A percentile compares a stretch with the other conserved stretches of the same genome.
Evolutionary conservation across 2,797 vertebrate species (phyloP).

Genomic region (Coreius guichenoti): DNA sequence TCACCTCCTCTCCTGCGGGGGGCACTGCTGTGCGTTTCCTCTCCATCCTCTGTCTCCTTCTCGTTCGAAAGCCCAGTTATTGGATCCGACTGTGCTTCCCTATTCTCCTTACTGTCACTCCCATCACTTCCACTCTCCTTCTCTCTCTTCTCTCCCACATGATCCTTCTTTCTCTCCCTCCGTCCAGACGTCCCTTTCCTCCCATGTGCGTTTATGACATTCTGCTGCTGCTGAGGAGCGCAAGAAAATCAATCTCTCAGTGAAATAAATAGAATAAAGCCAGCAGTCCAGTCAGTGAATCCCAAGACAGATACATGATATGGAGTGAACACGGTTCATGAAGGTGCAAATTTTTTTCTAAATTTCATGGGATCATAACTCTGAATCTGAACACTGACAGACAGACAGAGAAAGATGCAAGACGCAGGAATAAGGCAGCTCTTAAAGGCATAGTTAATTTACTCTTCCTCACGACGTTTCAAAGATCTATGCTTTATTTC

Average conservation of each 20-base stretch:
- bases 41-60: constrained; percentile 67
- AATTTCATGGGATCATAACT: background rate
- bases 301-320: background rate
- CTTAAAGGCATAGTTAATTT: background rate
- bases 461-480: background rate
- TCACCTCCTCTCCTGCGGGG: constrained; percentile 88
- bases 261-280: constrained; percentile 1
- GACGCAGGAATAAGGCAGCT: background rate
- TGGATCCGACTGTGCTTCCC: constrained; percentile 78
- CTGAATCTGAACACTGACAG: background rate
- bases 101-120: constrained; percentile 80
- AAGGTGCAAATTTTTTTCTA: background rate
- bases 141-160: constrained; percentile 73
- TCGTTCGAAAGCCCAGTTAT: constrained; percentile 74
- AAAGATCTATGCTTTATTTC: background rate
- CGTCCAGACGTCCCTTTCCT: constrained; percentile 80
- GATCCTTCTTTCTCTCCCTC: constrained; percentile 84
- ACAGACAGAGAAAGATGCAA: background rate
- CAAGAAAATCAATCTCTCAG: constrained; percentile 30
- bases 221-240: constrained; percentile 79
- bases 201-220: constrained; percentile 77
- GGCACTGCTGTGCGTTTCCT: constrained; percentile 76
- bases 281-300: background rate
- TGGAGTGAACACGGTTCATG: background rate
- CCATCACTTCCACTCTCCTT: constrained; percentile 77